Evolutionary conservation across 2,797 vertebrate genomes (phyloP), one percentile per base, ranked within the genome.

Genomic region (Sphaeramia orbicularis): DNA sequence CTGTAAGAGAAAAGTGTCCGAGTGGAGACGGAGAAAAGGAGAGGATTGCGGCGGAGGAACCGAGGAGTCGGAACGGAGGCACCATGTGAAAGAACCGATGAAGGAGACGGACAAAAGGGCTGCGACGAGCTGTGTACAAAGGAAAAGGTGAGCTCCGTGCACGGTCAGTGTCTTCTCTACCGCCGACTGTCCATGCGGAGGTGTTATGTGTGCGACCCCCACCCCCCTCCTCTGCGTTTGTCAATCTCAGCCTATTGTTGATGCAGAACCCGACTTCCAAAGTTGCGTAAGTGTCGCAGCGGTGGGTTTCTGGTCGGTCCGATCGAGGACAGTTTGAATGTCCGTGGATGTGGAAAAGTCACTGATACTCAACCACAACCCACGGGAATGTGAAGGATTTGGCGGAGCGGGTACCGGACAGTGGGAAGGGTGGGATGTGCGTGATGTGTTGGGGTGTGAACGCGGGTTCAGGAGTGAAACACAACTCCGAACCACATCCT

Each of bases 31-130:
- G 11, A 35, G 19, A 36, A 58, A 77, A 24, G 4, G 21, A 24
- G 21, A 24, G 21, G 21, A 24, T 24, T 38, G 18, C 35, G 37
- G 36, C 16, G 37, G n/a, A 54, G n/a, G 37, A 19, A 21, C 32
- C 35, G 35, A 53, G 51, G 18, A 37, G 16, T 18, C 38, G 38
- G 11, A 40, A 35, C n/a, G 76, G 87, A 74, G 83, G 89, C 91
- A 95, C 83, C 91, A 95, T 95, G 94, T 94, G 93, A 95, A 65
- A 89, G 85, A 88, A 82, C 59, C 83, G 77, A 83, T 74, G 84
- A 84, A 76, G 70, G 81, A 78, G 89, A 83, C 85, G 87, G 84
- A 93, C 85, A 85, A 82, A 90, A 86, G 88, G 89, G 89, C 91
- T 90, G 92, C 90, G 90, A 86, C 86, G 82, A 89, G 88, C 79